Percentiles rank a stretch among this genome's conserved stretches.
phyloP scores from a whole-genome alignment of 2,113 vertebrate genomes.

The Aphyosemion australe region DNA sequence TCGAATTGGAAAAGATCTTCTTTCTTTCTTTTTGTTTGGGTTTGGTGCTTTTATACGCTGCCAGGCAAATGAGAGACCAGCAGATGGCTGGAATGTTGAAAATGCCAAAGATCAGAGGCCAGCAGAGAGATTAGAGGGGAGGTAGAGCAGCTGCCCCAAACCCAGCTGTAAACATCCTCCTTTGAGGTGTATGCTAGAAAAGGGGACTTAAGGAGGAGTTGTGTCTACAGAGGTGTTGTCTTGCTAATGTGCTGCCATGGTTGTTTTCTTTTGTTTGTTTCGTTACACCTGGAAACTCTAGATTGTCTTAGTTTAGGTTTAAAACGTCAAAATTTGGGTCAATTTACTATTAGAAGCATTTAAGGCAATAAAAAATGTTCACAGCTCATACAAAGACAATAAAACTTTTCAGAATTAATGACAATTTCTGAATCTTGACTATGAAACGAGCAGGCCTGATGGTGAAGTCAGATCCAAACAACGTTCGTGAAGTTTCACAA shows the following conservation, averaged over 20 bases:
- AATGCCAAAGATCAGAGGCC: conserved; percentile 70
- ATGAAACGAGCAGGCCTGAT: no score
- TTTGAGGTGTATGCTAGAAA: conserved; percentile 24
- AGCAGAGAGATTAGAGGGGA: conserved; percentile 52
- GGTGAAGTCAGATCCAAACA: no score
- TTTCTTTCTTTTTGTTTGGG: conserved; percentile 1
- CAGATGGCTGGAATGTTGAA: conserved; percentile 74
- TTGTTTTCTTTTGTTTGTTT: no score
- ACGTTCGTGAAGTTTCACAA: no score
- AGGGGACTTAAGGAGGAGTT: conserved; percentile 28
- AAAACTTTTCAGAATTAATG: no score
- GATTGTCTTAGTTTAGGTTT: background rate
- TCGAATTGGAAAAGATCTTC: conserved; percentile 11
- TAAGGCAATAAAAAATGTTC: no score
- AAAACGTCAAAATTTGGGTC: background rate
- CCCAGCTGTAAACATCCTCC: conserved; percentile 54
- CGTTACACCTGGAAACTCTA: no score
- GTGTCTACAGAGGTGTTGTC: conserved; percentile 11
- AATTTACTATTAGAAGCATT: no score
- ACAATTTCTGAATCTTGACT: no score
- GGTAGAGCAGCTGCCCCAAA: conserved; percentile 42
- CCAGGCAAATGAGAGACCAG: conserved; percentile 65
- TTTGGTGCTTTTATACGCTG: conserved; percentile 22
- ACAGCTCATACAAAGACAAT: no score
- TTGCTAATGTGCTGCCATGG: conserved; percentile 3